These are phyloP conservation scores for Phaethon lepturus DNA, from an alignment of 2,113 vertebrate genomes.

Conservation along the genomic window DNA sequence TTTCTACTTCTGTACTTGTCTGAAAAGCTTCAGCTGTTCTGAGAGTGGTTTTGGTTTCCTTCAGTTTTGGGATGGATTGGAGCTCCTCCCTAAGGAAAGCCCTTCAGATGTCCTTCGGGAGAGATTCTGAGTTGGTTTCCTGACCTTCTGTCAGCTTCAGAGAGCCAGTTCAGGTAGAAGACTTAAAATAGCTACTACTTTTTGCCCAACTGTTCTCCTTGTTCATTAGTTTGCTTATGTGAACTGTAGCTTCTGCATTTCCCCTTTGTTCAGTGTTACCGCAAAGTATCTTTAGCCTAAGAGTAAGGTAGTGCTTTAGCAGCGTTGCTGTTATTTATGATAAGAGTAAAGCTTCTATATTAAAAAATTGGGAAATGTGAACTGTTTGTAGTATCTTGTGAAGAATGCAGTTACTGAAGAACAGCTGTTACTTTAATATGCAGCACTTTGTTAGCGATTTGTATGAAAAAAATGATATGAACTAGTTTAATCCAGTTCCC, in stretches of 20 bases:
- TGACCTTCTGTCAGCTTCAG: background rate
- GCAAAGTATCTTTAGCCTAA: background rate
- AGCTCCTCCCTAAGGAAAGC: background rate
- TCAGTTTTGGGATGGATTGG: background rate
- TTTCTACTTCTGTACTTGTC: background rate
- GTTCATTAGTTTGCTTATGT: background rate
- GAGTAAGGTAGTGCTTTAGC: background rate
- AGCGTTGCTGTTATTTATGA: background rate
- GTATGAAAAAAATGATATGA: background rate
- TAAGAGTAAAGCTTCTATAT: background rate
- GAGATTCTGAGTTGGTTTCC: background rate
- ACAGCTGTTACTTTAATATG: background rate
- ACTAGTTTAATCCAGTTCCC: background rate
- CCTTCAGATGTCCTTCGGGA: background rate
- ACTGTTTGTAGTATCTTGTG: background rate
- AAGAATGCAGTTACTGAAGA: background rate
- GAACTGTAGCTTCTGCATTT: background rate
- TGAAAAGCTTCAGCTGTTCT: background rate
- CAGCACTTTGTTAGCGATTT: background rate
- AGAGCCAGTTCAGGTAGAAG: background rate
- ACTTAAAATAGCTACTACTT: background rate
- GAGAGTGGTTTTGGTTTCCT: background rate
- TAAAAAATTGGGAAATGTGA: background rate
- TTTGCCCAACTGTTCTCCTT: background rate
- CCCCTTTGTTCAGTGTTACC: background rate